Percentiles rank a stretch among this genome's conserved stretches.
Conservation (phyloP, 2,797 vertebrate genomes). For the Bradypodion ventrale region DNA sequence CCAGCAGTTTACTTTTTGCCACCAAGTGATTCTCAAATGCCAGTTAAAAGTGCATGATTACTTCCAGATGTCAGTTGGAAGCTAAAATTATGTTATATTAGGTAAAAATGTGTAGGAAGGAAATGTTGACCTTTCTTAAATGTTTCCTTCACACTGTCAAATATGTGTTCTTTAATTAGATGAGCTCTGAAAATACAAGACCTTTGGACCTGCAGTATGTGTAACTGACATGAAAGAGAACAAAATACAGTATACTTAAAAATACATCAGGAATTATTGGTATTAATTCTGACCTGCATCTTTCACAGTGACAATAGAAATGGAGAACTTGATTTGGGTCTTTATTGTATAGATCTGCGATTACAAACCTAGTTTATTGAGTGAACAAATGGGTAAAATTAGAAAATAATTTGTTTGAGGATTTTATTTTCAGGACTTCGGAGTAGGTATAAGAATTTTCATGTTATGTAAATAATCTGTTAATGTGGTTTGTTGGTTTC, state of each 20-base stretch:
- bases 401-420: neutral
- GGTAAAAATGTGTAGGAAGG: constrained; percentile 38
- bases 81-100: constrained; percentile 33
- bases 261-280: neutral
- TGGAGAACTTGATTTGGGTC: constrained; percentile 12
- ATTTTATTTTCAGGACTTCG: neutral
- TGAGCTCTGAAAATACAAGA: constrained; percentile 9
- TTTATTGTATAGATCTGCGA: neutral
- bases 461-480: neutral
- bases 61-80: constrained; percentile 56
- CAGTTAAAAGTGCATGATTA: constrained; percentile 56
- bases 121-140: constrained; percentile 57
- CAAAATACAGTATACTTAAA: constrained; percentile 15
- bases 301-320: neutral
- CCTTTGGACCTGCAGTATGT: constrained; percentile 9
- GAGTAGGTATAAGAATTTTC: neutral
- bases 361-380: constrained; percentile 23
- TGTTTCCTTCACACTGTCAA: constrained; percentile 38
- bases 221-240: neutral
- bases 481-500: constrained; percentile 9
- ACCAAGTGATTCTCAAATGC: constrained; percentile 66
- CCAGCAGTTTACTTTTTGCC: constrained; percentile 55
- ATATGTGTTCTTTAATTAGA: constrained; percentile 32
- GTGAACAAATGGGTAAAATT: neutral
- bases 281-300: constrained; percentile 2